Evolutionary conservation across 2,888 invertebrate genomes (phyloP), one percentile per base, ranked within the genome.

Genomic region (Caenorhabditis sinica): DNA sequence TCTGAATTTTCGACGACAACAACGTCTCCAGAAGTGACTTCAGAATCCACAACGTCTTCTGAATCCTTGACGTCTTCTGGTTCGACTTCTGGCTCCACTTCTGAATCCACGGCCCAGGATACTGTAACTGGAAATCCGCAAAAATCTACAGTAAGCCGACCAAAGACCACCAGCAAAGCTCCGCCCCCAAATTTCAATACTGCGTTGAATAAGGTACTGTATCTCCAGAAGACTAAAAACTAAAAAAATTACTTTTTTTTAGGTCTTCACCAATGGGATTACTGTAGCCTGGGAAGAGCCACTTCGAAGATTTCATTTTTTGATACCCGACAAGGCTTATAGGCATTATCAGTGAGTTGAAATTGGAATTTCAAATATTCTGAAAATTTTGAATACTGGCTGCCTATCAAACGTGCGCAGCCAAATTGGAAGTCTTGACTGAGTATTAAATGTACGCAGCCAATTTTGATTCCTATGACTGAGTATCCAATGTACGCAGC

Each of bases 291-390:
- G 33, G 45, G 60, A 66, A 11, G 13, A 36, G 1, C 5, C 53
- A 5, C 8, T 5, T 4, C 30, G 68, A 8, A 4, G 2, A 2
- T 76, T 76, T 23, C 58, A 66, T 68, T 66, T 66, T 33, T 0
- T 76, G n/a, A n/a, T 68, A 4, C 65, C 53, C 6, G 28, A 66
- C 15, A 28, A 65, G 11, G 65, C 40, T n/a, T 65, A 30, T 28
- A 23, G 56, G 1, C 45, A 51, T 51, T 75, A 65, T 30, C n/a
- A 28, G 74, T 66, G 40, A 61, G 61, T 61, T 33, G n/a, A 9
- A 36, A 40, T 6, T 11, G 11, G 8, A 33, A 33, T 8, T 33
- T 6, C 33, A 33, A 33, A 33, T n/a, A n/a, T n/a, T n/a, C 33
- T 33, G 8, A 33, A 33, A 33, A 33, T 13, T 40, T 2, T 13